Evolutionary conservation across 2,888 invertebrate genomes (phyloP), one percentile per base, ranked within the genome.

Genomic region (Liodrosophila aerea): DNA sequence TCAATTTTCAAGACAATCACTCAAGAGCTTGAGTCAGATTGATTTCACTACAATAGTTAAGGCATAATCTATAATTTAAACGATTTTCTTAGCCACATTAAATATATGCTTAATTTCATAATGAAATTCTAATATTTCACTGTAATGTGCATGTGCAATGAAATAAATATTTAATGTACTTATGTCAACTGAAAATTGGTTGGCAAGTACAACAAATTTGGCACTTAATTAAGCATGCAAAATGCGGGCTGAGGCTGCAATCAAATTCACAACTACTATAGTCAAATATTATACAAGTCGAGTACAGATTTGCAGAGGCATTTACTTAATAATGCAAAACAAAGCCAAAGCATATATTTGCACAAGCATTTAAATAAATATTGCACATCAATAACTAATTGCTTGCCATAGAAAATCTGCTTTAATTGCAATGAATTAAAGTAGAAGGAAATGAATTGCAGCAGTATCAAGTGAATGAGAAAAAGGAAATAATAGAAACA

Each of bases 371-470:
- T 46, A 34, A 51, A 56, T 45, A 45, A 73, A 64, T 44, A 65
- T 47, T 56, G 11, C 44, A 63, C 44, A 51, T 64, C 18, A 39
- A 36, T 27, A 31, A 53, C 16, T 65, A 47, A 51, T 65, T 65
- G 37, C 50, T 57, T 51, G 43, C 8, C n/a, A 0, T 7, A 7
- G 29, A 30, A 36, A 39, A 39, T 44, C 7, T 16, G 37, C 16
- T 41, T 47, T 8, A 12, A 45, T 16, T 47, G 47, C 37, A 58
- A n/a, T n/a, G 4, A 18, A n/a, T n/a, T n/a, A n/a, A n/a, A n/a
- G n/a, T n/a, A n/a, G n/a, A n/a, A n/a, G n/a, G n/a, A n/a, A n/a
- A n/a, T n/a, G n/a, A n/a, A n/a, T n/a, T n/a, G n/a, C n/a, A n/a
- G n/a, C n/a, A n/a, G n/a, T n/a, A n/a, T n/a, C n/a, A n/a, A n/a